Percentiles rank a stretch among this genome's conserved stretches.
phyloP scores from a whole-genome alignment of 1,140 invertebrate species.

The Drosophila athabasca region DNA sequence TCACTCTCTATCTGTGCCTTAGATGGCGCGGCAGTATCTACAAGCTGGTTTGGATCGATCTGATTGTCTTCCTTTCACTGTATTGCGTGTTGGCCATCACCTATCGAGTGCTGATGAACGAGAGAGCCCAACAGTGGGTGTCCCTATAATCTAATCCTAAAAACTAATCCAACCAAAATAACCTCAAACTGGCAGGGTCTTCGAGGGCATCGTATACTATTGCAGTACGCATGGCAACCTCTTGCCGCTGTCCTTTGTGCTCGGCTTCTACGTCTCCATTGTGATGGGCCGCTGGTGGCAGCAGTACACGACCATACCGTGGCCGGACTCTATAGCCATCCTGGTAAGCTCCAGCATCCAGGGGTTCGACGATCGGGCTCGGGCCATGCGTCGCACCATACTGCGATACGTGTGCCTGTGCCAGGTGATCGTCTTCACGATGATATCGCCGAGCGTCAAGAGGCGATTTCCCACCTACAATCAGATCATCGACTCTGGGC shows the following conservation, averaged over 20 bases:
- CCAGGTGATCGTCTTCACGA: slow-evolving; percentile 91
- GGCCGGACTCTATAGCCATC: slow-evolving; percentile 92
- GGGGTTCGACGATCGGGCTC: slow-evolving; percentile 91
- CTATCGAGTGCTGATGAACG: slow-evolving; percentile 91
- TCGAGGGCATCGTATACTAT: slow-evolving; percentile 90
- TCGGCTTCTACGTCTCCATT: slow-evolving; percentile 96
- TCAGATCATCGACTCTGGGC: slow-evolving; percentile 93
- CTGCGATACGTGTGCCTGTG: slow-evolving; percentile 93
- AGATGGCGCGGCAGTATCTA: slow-evolving; percentile 98
- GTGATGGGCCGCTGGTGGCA: slow-evolving; percentile 97
- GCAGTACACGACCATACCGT: slow-evolving; percentile 91
- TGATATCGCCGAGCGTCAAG: slow-evolving; percentile 94
- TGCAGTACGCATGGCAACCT: slow-evolving; percentile 90
- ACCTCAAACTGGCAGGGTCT: slow-evolving; percentile 84
- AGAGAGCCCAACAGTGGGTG: slow-evolving; percentile 88
- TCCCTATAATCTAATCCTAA: not conserved
- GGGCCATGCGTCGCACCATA: slow-evolving; percentile 93
- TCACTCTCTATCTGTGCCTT: slow-evolving; percentile 61
- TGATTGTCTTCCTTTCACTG: slow-evolving; percentile 90
- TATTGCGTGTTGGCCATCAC: slow-evolving; percentile 93
- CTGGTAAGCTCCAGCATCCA: slow-evolving; percentile 86
- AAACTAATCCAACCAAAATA: not conserved
- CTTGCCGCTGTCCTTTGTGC: slow-evolving; percentile 93
- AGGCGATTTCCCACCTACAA: slow-evolving; percentile 95
- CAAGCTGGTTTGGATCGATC: slow-evolving; percentile 96